phyloP scores from a whole-genome alignment of 2,797 vertebrate genomes.

The Pipistrellus pipistrellus region DNA sequence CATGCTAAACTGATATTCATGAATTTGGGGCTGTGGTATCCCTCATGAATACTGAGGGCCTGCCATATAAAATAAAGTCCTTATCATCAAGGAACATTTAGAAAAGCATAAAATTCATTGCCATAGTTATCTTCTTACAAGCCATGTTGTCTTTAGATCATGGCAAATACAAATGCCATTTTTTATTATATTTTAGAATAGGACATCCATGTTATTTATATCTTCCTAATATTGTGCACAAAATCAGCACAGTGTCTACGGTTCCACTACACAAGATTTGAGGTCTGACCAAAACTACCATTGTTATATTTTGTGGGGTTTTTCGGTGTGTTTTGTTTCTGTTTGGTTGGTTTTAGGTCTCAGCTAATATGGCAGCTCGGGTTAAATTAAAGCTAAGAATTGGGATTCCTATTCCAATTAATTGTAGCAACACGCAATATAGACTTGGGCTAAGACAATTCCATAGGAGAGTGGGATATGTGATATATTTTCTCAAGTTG shows the following conservation, averaged over 20 bases:
- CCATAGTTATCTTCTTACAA: background rate
- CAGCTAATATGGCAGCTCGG: background rate
- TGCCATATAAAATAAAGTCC: constrained; percentile 50
- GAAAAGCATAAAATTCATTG: constrained; percentile 3
- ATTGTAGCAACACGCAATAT: background rate
- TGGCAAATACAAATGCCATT: background rate
- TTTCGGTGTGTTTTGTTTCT: background rate
- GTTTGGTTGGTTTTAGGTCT: background rate
- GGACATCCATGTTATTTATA: background rate
- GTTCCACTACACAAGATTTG: background rate
- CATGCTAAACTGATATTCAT: constrained; percentile 40
- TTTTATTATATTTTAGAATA: background rate
- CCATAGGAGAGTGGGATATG: background rate
- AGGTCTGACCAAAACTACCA: background rate
- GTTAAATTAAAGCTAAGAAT: constrained; percentile 57
- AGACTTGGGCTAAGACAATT: background rate
- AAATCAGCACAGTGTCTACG: background rate
- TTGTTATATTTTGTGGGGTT: background rate
- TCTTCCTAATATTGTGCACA: background rate
- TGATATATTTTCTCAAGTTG: constrained; percentile 33
- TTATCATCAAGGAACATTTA: constrained; percentile 49
- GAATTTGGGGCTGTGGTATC: constrained; percentile 47
- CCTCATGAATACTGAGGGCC: constrained; percentile 43
- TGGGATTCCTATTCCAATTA: background rate
- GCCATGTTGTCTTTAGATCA: background rate